Evolutionary conservation across 2,113 vertebrate species (phyloP).

Genomic region (Boulengeromyrus knoepffleri): DNA sequence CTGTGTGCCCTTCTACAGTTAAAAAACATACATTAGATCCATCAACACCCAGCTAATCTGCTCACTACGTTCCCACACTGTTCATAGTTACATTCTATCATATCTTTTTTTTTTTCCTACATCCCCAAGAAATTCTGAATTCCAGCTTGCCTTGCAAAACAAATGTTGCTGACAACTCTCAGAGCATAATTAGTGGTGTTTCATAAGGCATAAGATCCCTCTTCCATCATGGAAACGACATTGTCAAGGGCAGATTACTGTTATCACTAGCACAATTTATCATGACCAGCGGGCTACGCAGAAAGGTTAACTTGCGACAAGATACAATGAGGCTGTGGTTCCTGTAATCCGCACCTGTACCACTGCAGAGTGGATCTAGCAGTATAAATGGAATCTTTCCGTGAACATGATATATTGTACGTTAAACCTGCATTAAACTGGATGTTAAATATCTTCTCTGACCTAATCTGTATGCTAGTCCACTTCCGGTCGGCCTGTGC

Average conservation of each 20-base stretch:
- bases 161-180: not conserved
- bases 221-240: not conserved
- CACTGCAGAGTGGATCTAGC: not conserved
- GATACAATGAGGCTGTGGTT: not conserved
- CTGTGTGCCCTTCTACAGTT: not conserved
- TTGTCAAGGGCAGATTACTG: not conserved
- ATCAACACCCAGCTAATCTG: not conserved
- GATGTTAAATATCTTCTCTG: not conserved
- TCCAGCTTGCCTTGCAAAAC: not conserved
- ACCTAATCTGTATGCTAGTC: not conserved
- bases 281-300: not conserved
- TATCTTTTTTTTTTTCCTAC: not conserved
- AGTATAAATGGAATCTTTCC: not conserved
- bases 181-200: not conserved
- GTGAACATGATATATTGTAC: not conserved
- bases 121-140: not conserved
- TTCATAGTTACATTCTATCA: not conserved
- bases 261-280: constrained; percentile 1
- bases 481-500: not conserved
- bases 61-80: not conserved
- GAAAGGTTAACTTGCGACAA: not conserved
- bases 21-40: not conserved
- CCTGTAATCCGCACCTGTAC: not conserved
- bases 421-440: not conserved
- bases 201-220: not conserved